phyloP scores from a whole-genome alignment of 2,113 vertebrate species.

The Indicator indicator region DNA sequence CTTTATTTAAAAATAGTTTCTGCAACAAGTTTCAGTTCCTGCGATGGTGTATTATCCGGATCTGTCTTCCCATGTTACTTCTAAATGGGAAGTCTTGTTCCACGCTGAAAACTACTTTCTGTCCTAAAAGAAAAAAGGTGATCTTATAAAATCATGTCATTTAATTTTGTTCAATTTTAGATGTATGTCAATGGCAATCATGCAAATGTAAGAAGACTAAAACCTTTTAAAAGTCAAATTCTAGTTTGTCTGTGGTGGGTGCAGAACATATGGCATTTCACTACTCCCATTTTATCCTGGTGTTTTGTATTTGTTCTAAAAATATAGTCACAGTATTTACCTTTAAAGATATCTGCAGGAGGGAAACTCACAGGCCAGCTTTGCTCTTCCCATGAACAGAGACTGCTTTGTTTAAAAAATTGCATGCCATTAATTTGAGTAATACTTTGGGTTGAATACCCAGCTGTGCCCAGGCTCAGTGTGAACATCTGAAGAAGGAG shows the following conservation, averaged over 20 bases:
- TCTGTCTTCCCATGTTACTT: not conserved
- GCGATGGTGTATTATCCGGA: not conserved
- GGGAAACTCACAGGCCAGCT: not conserved
- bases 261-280: not conserved
- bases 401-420: constrained; percentile 11
- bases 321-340: not conserved
- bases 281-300: not conserved
- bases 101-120: not conserved
- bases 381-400: not conserved
- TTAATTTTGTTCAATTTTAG: not conserved
- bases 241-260: not conserved
- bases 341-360: not conserved
- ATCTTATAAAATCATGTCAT: not conserved
- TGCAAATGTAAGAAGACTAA: not conserved
- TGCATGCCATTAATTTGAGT: not conserved
- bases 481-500: not conserved
- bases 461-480: not conserved
- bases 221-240: not conserved
- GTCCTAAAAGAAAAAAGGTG: not conserved
- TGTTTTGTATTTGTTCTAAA: not conserved
- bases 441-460: not conserved
- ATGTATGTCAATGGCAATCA: not conserved
- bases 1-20: not conserved
- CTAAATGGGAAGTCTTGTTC: not conserved
- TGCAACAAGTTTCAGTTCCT: not conserved